Evolutionary conservation across 2,888 invertebrate species (phyloP).

Genomic region (Heliconius cydno): DNA sequence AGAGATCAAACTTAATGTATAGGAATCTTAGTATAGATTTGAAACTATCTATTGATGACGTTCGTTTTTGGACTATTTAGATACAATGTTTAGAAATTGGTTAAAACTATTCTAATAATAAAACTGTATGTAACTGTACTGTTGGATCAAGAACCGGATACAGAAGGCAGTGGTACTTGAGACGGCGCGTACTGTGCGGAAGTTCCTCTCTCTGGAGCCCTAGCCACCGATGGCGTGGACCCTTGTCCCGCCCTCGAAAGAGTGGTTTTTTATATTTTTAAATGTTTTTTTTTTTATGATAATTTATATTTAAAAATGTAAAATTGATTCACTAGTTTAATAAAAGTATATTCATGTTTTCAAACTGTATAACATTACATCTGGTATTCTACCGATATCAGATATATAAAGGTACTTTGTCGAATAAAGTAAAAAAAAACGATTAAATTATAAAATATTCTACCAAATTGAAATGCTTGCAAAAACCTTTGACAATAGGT

Average conservation of each 20-base stretch:
- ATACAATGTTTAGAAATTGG: conserved; percentile 14
- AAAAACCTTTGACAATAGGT: conserved; percentile 30
- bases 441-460: conserved; percentile 5
- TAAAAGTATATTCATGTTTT: no score
- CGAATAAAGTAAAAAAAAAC: neutral
- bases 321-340: no score
- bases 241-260: no score
- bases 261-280: no score
- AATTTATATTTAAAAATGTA: no score
- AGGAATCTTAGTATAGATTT: conserved; percentile 5
- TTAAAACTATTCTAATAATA: neutral
- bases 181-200: no score
- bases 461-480: conserved; percentile 26
- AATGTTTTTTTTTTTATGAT: no score
- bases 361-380: neutral
- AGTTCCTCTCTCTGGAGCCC: no score
- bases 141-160: no score
- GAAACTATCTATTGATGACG: conserved; percentile 18
- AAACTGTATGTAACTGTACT: neutral
- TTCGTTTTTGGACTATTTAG: conserved; percentile 9
- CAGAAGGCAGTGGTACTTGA: no score
- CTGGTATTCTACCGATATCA: neutral
- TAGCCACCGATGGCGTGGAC: no score
- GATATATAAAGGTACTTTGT: neutral
- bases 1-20: conserved; percentile 7